Evolutionary conservation across 2,797 vertebrate species (phyloP).

Genomic region (Phoebastria nigripes): DNA sequence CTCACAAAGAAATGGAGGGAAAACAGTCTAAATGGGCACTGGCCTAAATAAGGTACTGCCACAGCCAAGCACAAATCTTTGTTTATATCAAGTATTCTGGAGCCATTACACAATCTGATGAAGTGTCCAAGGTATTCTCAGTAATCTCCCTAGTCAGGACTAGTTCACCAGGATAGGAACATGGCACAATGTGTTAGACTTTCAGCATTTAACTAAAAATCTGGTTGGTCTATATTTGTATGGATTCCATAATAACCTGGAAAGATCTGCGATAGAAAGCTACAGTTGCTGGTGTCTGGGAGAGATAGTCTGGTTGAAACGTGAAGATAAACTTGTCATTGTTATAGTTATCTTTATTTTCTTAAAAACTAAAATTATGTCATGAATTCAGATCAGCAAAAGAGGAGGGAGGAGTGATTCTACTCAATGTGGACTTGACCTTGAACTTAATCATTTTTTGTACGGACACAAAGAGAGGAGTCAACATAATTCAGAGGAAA

Average conservation of each 20-base stretch:
- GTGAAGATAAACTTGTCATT: background rate
- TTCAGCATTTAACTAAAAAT: background rate
- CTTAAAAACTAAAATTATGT: background rate
- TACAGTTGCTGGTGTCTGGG: background rate
- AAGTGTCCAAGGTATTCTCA: background rate
- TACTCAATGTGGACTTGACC: background rate
- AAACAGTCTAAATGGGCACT: constrained; percentile 39
- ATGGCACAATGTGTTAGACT: background rate
- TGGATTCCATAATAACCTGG: background rate
- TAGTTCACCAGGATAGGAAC: background rate
- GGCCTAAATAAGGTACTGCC: constrained; percentile 12
- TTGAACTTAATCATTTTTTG: background rate
- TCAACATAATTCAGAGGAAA: background rate
- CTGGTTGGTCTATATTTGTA: background rate
- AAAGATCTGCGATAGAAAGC: background rate
- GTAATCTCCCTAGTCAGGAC: background rate
- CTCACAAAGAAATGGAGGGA: constrained; percentile 39
- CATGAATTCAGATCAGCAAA: background rate
- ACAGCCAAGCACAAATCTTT: background rate
- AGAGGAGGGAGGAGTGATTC: background rate
- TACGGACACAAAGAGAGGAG: background rate
- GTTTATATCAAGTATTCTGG: background rate
- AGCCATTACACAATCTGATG: background rate
- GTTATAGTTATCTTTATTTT: background rate
- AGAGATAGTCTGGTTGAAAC: background rate